Evolutionary conservation across 1,140 invertebrate species (phyloP).

Genomic region (Saccostrea glomerata): DNA sequence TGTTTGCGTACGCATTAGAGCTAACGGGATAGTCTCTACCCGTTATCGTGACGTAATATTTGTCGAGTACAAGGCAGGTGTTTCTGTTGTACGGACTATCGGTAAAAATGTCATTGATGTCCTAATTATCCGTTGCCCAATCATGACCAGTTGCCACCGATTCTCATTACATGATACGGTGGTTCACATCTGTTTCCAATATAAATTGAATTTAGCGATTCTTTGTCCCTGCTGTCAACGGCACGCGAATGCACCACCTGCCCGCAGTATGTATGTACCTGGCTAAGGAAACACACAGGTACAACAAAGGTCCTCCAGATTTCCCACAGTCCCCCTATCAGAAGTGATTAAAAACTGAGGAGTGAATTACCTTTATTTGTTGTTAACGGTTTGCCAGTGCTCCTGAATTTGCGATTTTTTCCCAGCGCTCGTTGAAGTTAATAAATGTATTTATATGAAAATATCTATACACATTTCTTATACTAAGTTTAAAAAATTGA

Average conservation of each 20-base stretch:
- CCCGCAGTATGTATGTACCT: background rate
- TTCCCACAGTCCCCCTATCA: too few species aligned
- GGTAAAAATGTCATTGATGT: conserved; percentile 9
- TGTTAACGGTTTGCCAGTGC: too few species aligned
- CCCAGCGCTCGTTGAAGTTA: too few species aligned
- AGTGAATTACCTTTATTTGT: too few species aligned
- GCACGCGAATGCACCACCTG: conserved; percentile 26
- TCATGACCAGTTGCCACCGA: conserved; percentile 1
- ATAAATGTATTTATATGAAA: too few species aligned
- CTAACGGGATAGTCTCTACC: background rate
- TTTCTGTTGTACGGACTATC: background rate
- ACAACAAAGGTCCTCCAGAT: background rate
- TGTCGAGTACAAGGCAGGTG: background rate
- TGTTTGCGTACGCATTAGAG: background rate
- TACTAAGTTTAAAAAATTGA: too few species aligned
- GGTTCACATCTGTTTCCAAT: conserved; percentile 27
- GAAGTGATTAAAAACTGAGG: too few species aligned
- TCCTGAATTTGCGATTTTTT: too few species aligned
- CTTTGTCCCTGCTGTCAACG: conserved; percentile 7
- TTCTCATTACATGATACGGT: conserved; percentile 5
- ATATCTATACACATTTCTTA: too few species aligned
- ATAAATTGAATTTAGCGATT: conserved; percentile 29
- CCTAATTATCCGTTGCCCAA: conserved; percentile 23
- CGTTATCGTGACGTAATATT: conserved; percentile 24
- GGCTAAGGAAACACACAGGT: conserved; percentile 17